A percentile compares a stretch with the other conserved stretches of the same genome.
Evolutionary conservation across 2,797 vertebrate genomes (phyloP).

Genomic region (Pelobates cultripes): DNA sequence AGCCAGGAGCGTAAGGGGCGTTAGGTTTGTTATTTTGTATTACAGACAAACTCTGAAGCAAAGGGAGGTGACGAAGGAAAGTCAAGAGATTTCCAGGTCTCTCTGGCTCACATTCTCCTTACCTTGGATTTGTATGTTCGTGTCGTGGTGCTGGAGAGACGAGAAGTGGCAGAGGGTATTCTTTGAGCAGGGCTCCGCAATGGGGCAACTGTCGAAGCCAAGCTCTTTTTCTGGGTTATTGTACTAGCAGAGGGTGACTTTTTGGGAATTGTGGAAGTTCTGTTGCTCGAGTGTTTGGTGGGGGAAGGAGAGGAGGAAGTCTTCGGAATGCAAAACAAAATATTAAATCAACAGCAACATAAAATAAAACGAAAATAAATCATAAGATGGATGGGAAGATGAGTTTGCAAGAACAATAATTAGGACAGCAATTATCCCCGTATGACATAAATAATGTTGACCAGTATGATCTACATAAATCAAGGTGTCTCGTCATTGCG

Average conservation of each 20-base stretch:
- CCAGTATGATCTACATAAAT: neutral
- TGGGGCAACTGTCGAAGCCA: constrained; percentile 66
- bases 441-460: neutral
- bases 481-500: too few species aligned
- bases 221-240: constrained; percentile 75
- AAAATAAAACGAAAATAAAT: constrained; percentile 47
- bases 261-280: constrained; percentile 76
- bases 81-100: neutral
- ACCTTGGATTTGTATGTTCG: constrained; percentile 31
- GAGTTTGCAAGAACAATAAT: constrained; percentile 1
- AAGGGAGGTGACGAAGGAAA: neutral
- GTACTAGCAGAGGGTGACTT: constrained; percentile 73
- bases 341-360: constrained; percentile 63
- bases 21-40: neutral
- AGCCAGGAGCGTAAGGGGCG: too few species aligned
- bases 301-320: constrained; percentile 79
- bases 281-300: constrained; percentile 72
- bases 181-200: constrained; percentile 63
- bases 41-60: neutral
- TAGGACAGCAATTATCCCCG: neutral
- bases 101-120: neutral
- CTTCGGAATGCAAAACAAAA: constrained; percentile 69
- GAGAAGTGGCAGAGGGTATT: constrained; percentile 74
- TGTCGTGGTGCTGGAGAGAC: constrained; percentile 38
- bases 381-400: neutral